Evolutionary conservation across 2,797 vertebrate genomes (phyloP).

Genomic region (Siniperca scherzeri): DNA sequence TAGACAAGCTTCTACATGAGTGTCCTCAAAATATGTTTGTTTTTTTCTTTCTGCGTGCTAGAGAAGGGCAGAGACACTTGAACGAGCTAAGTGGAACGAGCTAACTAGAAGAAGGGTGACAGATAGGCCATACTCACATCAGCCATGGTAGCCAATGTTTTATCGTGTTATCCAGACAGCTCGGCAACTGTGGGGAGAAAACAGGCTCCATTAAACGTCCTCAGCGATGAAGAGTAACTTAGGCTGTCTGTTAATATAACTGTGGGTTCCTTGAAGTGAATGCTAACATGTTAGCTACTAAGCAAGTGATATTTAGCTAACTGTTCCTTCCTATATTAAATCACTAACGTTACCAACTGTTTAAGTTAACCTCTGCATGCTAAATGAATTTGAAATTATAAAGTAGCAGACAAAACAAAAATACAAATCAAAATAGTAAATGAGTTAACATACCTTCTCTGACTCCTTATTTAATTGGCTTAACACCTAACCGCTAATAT

Average conservation of each 20-base stretch:
- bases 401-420: background rate
- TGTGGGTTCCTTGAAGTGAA: accelerated
- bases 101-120: background rate
- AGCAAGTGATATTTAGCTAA: background rate
- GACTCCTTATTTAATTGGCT: background rate
- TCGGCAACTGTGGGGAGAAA: conserved; percentile 36
- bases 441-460: conserved; percentile 11
- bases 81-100: background rate
- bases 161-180: background rate
- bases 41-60: background rate
- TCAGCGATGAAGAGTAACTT: no score
- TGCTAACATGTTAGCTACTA: conserved; percentile 16
- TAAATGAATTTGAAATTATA: background rate
- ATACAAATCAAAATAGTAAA: accelerated
- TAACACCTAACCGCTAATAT: background rate
- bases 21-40: background rate
- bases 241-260: no score
- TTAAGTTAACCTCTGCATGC: background rate
- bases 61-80: background rate
- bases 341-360: background rate
- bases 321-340: background rate
- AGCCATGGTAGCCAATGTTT: conserved; percentile 70
- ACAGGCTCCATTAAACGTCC: background rate
- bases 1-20: background rate
- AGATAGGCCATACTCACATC: conserved; percentile 77